Percentiles rank a stretch among this genome's conserved stretches.
Conservation (phyloP, 2,888 invertebrate genomes). For the Micoletzkya japonica region DNA sequence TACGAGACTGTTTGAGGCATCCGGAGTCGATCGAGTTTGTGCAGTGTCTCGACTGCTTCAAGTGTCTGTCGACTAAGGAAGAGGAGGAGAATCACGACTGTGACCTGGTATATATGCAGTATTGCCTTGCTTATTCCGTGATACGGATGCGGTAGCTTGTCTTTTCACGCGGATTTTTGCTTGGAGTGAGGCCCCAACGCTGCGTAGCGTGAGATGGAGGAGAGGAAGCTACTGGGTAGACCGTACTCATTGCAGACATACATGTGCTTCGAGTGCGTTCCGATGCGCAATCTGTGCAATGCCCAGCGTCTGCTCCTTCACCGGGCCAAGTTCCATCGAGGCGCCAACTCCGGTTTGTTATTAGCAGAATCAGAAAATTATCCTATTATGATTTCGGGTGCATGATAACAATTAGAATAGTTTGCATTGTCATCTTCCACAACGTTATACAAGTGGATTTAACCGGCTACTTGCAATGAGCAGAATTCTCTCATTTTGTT, state of each 20-base stretch:
- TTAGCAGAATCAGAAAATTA: too few species aligned
- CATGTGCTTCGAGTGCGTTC: slow-evolving; percentile 62
- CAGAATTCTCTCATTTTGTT: neutral
- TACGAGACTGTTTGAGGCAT: slow-evolving; percentile 47
- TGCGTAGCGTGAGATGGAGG: neutral
- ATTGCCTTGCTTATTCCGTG: neutral
- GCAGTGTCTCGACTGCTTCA: slow-evolving; percentile 63
- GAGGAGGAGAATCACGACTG: slow-evolving; percentile 54
- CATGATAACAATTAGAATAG: too few species aligned
- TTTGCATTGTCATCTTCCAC: too few species aligned
- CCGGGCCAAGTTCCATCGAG: slow-evolving; percentile 52
- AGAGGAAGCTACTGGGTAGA: neutral
- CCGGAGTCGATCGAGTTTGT: slow-evolving; percentile 58
- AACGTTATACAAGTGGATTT: too few species aligned
- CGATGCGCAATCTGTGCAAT: slow-evolving; percentile 61
- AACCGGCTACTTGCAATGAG: too few species aligned
- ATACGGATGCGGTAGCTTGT: neutral
- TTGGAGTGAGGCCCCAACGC: neutral
- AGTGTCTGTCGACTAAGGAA: slow-evolving; percentile 49
- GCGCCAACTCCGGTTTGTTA: slow-evolving; percentile 58
- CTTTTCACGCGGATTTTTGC: neutral
- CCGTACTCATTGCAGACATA: slow-evolving; percentile 46
- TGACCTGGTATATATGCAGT: slow-evolving; percentile 49
- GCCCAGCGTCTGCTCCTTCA: slow-evolving; percentile 45
- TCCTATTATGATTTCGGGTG: too few species aligned